These are phyloP conservation scores for Hypotaenidia okinawae DNA, from an alignment of 2,797 vertebrate genomes.

Conservation along the genomic window DNA sequence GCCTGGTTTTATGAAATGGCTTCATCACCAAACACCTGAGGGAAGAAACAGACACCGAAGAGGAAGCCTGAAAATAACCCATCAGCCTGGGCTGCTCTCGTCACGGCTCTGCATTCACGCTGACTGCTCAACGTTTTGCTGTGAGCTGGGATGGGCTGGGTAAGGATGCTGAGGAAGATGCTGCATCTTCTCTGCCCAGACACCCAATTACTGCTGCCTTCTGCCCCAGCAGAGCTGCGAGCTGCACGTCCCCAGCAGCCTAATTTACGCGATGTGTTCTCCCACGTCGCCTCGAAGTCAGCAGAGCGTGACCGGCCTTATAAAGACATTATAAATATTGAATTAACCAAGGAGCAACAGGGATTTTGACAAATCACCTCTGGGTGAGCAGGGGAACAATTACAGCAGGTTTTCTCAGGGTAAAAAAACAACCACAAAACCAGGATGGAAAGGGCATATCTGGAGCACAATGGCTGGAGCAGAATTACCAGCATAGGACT, in stretches of 20 bases:
- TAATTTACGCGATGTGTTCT: not conserved
- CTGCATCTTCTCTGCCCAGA: not conserved
- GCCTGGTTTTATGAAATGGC: not conserved
- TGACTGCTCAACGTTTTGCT: not conserved
- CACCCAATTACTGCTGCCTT: not conserved
- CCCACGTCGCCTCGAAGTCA: not conserved
- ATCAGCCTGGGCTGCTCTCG: not conserved
- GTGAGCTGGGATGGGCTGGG: not conserved
- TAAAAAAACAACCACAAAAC: not conserved
- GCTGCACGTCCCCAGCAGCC: accelerated
- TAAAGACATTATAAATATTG: constrained; percentile 31
- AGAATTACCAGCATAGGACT: not conserved
- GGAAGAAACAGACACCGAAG: not conserved
- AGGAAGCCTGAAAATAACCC: not conserved
- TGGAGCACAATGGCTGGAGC: not conserved
- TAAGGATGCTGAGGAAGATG: not conserved
- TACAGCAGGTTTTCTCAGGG: not conserved
- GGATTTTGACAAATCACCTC: constrained; percentile 21
- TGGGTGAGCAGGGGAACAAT: not conserved
- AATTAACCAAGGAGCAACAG: not conserved
- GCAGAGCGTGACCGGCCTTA: not conserved
- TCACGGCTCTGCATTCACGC: not conserved
- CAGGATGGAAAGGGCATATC: not conserved
- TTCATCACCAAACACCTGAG: not conserved
- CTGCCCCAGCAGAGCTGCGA: accelerated